phyloP scores from a whole-genome alignment of 2,888 invertebrate species.

The Sarcophaga caerulescens region DNA sequence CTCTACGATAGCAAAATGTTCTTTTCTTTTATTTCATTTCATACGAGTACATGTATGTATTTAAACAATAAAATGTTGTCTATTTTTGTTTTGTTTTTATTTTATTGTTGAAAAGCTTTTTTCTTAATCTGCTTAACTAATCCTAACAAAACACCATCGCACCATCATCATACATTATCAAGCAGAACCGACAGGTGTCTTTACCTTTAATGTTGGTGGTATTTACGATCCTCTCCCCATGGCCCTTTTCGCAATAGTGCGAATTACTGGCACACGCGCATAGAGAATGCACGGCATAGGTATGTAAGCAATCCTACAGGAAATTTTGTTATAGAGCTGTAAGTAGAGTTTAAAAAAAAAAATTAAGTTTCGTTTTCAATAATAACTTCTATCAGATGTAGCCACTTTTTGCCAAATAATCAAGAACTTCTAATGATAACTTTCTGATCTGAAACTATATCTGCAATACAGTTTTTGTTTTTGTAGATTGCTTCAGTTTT shows the following conservation, averaged over 20 bases:
- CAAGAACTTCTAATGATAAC: too few species aligned
- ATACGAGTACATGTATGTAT: constrained; percentile 27
- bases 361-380: too few species aligned
- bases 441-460: too few species aligned
- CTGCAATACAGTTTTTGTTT: too few species aligned
- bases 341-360: too few species aligned
- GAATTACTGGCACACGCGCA: not conserved
- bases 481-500: too few species aligned
- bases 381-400: too few species aligned
- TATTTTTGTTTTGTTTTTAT: constrained; percentile 10
- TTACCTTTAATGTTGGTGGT: constrained; percentile 11
- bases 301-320: too few species aligned
- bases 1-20: not conserved
- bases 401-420: too few species aligned
- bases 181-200: constrained; percentile 49
- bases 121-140: constrained; percentile 37
- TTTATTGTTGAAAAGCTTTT: constrained; percentile 42
- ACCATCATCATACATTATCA: not conserved
- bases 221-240: constrained; percentile 17
- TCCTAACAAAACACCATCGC: constrained; percentile 34
- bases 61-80: constrained; percentile 47
- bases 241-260: not conserved
- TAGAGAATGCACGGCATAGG: too few species aligned
- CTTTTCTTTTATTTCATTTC: not conserved
- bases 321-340: too few species aligned